Evolutionary conservation across 2,888 invertebrate species (phyloP).

Genomic region (Lottia scabra): DNA sequence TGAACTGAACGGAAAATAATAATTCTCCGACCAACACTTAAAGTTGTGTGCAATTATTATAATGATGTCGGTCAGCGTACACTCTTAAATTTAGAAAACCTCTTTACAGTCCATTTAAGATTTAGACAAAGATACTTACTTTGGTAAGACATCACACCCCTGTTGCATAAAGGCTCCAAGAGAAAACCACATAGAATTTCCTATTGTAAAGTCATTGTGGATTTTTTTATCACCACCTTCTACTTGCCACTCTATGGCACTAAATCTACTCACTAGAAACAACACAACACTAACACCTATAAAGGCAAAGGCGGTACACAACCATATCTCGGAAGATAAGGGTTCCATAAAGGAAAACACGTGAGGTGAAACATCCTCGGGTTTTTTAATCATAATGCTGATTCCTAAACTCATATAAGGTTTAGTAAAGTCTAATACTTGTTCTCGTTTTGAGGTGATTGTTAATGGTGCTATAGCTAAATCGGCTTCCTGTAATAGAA

Average conservation of each 20-base stretch:
- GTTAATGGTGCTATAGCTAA: constrained; percentile 95
- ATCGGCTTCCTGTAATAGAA: constrained; percentile 81
- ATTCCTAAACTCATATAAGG: constrained; percentile 97
- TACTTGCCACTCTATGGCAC: constrained; percentile 92
- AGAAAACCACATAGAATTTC: constrained; percentile 98
- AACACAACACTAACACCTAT: constrained; percentile 97
- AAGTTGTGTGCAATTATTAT: too few species aligned
- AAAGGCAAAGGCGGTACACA: constrained; percentile 86
- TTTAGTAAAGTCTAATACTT: constrained; percentile 96
- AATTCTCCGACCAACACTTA: too few species aligned
- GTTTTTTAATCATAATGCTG: constrained; percentile 94
- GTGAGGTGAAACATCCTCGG: constrained; percentile 90
- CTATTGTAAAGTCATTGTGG: constrained; percentile 81
- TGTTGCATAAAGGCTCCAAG: constrained; percentile 99
- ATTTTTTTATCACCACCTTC: constrained; percentile 35
- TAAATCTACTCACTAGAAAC: constrained; percentile 96
- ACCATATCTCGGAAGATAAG: constrained; percentile 97
- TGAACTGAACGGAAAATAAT: too few species aligned
- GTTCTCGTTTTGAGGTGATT: constrained; percentile 92
- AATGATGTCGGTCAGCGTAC: too few species aligned
- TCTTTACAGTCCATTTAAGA: too few species aligned
- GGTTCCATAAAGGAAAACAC: constrained; percentile 98
- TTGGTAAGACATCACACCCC: constrained; percentile 95
- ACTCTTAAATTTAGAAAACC: too few species aligned
- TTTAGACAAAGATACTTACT: too few species aligned